Percentiles rank a stretch among this genome's conserved stretches.
These are phyloP conservation scores for Acrocephalus arundinaceus DNA, from an alignment of 2,113 vertebrate genomes.

Conservation along the genomic window DNA sequence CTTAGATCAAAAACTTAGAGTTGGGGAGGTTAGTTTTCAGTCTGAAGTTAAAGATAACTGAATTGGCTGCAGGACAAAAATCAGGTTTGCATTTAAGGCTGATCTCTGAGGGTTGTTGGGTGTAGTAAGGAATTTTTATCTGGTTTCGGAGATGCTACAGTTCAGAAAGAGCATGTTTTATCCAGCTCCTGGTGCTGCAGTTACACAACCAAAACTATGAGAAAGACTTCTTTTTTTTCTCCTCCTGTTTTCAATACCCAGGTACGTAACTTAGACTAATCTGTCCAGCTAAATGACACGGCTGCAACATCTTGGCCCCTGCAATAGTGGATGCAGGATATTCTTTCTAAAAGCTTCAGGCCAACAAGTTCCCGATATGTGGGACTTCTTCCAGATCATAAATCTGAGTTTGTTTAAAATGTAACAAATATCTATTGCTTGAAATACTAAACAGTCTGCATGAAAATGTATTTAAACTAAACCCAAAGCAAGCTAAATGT, in stretches of 20 bases:
- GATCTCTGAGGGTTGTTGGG: background rate
- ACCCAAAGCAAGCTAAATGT: background rate
- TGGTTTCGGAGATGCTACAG: background rate
- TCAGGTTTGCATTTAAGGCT: background rate
- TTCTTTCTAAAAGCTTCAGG: background rate
- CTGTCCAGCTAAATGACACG: background rate
- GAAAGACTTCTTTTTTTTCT: rapidly evolving
- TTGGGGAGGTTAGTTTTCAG: background rate
- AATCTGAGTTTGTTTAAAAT: background rate
- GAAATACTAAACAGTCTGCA: background rate
- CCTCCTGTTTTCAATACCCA: background rate
- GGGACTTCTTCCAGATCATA: background rate
- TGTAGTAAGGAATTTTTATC: background rate
- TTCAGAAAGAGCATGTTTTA: background rate
- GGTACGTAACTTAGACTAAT: background rate
- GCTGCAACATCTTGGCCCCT: background rate
- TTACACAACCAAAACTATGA: background rate
- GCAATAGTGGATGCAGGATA: background rate
- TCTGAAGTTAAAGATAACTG: background rate
- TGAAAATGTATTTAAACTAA: background rate
- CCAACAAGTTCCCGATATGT: rapidly evolving
- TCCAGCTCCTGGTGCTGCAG: background rate
- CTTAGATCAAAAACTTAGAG: background rate
- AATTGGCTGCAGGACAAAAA: background rate
- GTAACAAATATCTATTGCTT: background rate